Percentiles rank a stretch among this genome's conserved stretches.
These are phyloP conservation scores for Linnaemya tessellans DNA, from an alignment of 2,888 invertebrate genomes.

Conservation along the genomic window DNA sequence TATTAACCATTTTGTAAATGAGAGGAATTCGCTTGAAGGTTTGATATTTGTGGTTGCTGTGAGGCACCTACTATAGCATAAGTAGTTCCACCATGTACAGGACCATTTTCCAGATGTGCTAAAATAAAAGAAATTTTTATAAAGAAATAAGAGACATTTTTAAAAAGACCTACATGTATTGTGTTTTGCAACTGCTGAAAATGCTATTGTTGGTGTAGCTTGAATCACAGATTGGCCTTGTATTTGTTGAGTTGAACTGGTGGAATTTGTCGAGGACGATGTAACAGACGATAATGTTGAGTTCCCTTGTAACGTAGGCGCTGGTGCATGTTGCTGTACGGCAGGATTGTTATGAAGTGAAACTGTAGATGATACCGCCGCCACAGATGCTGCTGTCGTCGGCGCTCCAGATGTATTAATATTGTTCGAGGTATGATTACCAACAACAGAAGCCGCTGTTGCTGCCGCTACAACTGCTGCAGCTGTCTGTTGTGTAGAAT, in stretches of 20 bases:
- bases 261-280: constrained; percentile 72
- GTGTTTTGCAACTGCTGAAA: constrained; percentile 87
- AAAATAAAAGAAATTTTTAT: constrained; percentile 3
- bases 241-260: constrained; percentile 77
- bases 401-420: constrained; percentile 70
- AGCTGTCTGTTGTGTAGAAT: constrained; percentile 80
- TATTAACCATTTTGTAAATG: constrained; percentile 82
- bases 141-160: not conserved
- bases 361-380: constrained; percentile 68
- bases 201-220: constrained; percentile 84
- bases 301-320: constrained; percentile 78
- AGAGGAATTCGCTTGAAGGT: constrained; percentile 83
- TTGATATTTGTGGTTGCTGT: constrained; percentile 80
- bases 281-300: constrained; percentile 68
- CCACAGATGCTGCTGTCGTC: constrained; percentile 74
- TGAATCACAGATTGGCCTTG: constrained; percentile 84
- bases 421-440: constrained; percentile 72
- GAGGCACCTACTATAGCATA: constrained; percentile 79
- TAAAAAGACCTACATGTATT: constrained; percentile 82
- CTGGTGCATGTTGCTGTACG: constrained; percentile 80
- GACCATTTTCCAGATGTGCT: constrained; percentile 83
- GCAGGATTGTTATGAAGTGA: constrained; percentile 76
- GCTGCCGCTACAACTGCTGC: constrained; percentile 74
- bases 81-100: constrained; percentile 78
- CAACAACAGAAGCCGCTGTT: constrained; percentile 73